Conservation (phyloP, 2,888 invertebrate species). For the Eristalinus sepulchralis region DNA sequence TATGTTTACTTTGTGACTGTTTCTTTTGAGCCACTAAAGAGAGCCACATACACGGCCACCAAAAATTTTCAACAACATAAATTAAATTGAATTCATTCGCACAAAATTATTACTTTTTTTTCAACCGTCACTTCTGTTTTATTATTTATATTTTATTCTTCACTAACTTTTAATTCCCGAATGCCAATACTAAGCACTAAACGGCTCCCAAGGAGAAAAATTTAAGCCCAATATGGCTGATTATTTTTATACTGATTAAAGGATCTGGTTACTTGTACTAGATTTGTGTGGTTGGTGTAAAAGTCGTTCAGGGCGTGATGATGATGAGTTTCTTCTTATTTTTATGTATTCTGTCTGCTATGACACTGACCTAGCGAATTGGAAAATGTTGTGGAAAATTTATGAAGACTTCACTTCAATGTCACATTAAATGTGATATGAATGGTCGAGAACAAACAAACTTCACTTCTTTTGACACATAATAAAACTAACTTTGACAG, state of each 20-base stretch:
- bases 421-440: neutral
- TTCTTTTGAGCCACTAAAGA: slow-evolving; percentile 37
- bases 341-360: neutral
- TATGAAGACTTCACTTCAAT: neutral
- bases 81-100: slow-evolving; percentile 36
- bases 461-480: neutral
- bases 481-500: neutral
- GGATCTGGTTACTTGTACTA: slow-evolving; percentile 63
- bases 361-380: neutral
- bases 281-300: slow-evolving; percentile 52
- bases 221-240: slow-evolving; percentile 68
- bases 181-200: slow-evolving; percentile 60
- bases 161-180: slow-evolving; percentile 48
- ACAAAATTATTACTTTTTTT: slow-evolving; percentile 52
- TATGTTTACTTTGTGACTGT: slow-evolving; percentile 69
- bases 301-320: slow-evolving; percentile 42
- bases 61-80: slow-evolving; percentile 40
- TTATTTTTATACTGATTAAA: slow-evolving; percentile 70
- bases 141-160: slow-evolving; percentile 43
- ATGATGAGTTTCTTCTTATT: neutral
- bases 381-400: neutral
- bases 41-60: slow-evolving; percentile 58
- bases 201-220: slow-evolving; percentile 57
- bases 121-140: slow-evolving; percentile 34
- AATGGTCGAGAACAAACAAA: neutral